Conservation (phyloP, 1,140 invertebrate genomes). For the Drosophila sturtevanti region DNA sequence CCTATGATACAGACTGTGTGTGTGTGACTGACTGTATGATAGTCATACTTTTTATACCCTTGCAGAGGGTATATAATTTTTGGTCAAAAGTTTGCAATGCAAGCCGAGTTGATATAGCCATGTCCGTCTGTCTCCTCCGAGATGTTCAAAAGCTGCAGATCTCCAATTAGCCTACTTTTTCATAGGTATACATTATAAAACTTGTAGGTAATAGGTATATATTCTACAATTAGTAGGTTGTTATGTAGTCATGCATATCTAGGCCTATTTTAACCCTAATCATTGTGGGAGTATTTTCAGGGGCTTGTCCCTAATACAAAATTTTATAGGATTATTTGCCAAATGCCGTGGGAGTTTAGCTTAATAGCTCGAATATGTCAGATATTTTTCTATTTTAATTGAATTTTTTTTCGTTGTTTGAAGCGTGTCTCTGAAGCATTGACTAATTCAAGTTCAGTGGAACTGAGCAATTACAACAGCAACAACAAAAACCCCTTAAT, state of each 20-base stretch:
- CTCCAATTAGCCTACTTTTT: no score
- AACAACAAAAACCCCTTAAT: slow-evolving; percentile 17
- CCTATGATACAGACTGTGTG: not conserved
- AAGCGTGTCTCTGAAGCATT: slow-evolving; percentile 37
- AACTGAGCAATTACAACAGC: slow-evolving; percentile 20
- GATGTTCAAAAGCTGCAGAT: no score
- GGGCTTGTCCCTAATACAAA: slow-evolving; percentile 52
- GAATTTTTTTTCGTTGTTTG: slow-evolving; percentile 31
- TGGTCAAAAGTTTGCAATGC: no score
- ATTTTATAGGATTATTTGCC: slow-evolving; percentile 38
- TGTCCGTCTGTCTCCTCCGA: no score
- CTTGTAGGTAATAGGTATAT: no score
- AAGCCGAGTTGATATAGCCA: no score
- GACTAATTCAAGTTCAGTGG: slow-evolving; percentile 77
- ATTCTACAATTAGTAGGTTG: not conserved
- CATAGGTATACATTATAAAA: slow-evolving; percentile 29
- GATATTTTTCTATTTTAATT: slow-evolving; percentile 27
- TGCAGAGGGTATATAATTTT: no score
- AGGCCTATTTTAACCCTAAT: slow-evolving; percentile 13
- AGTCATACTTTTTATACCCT: no score
- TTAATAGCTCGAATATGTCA: not conserved
- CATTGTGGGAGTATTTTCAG: slow-evolving; percentile 62
- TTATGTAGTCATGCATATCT: not conserved
- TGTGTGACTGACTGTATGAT: no score
- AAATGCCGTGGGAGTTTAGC: slow-evolving; percentile 42